Base-by-base conservation (phyloP, 1,140 invertebrate species). In the Telenomus remus region DNA sequence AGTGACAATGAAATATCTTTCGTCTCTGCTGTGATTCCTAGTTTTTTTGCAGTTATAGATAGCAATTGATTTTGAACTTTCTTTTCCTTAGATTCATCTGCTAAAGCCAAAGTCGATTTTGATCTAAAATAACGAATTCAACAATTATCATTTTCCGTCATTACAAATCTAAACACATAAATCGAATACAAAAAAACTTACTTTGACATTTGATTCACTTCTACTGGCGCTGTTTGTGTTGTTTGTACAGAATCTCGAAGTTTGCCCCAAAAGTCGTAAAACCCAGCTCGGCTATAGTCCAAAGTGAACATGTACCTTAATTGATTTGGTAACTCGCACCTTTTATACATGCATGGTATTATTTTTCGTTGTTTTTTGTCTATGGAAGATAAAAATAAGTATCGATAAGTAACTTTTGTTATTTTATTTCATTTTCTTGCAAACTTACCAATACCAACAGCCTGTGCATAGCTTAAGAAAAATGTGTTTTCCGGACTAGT, bases 391-490 rank as follows among this genome's bases (percentile, higher is more conserved):
- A 5, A 35, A 35, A 35, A 35, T 35, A 35, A 35, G 5, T 35
- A 35, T 6, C 34, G 5, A 35, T 5, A 35, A 35, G 10, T n/a
- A n/a, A n/a, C n/a, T n/a, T 12, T 12, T 46, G 13, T 46, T 14
- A 46, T 39, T 15, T 12, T 37, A 42, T 35, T 8, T 43, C n/a
- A 51, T 34, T 63, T 42, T 49, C 14, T 50, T 43, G n/a, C 53
- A 33, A 70, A 59, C 43, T 44, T 86, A 94, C 93, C 91, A 59
- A 95, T 93, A 76, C 91, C 91, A 66, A 93, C 83, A 6, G 93
- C 92, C 83, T 94, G 93, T 16, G 93, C 92, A 81, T 92, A 93
- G 63, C 91, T 91, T 0, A 93, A 86, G 70, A 94, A 91, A 84
- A 93, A 95, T 57, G 89, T 89, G 71, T 94, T 94, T 19, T 90